phyloP scores from a whole-genome alignment of 2,113 vertebrate genomes.

The Periophthalmus modestus region DNA sequence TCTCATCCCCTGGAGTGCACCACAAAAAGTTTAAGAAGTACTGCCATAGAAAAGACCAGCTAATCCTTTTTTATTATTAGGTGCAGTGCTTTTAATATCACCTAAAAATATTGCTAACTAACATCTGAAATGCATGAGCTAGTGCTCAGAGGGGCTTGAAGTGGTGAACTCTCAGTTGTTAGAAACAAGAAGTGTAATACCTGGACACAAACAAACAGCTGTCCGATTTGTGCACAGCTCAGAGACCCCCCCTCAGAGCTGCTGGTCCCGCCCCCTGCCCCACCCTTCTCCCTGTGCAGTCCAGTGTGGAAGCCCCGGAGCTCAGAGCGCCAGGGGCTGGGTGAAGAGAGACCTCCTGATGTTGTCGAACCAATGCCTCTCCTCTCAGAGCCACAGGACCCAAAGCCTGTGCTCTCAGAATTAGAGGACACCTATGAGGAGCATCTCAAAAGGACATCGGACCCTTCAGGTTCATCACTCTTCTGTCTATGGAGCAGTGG shows the following conservation, averaged over 20 bases:
- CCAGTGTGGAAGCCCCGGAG: slow-evolving; percentile 53
- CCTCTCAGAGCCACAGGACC: slow-evolving; percentile 42
- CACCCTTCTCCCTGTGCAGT: slow-evolving; percentile 34
- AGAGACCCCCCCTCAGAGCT: slow-evolving; percentile 47
- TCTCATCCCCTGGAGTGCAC: no score
- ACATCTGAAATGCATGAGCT: no score
- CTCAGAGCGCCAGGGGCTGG: slow-evolving; percentile 66
- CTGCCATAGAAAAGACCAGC: no score
- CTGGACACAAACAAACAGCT: neutral
- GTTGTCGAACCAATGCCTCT: slow-evolving; percentile 39
- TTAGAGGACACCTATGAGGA: slow-evolving; percentile 60
- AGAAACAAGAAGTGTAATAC: no score
- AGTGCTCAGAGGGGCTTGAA: no score
- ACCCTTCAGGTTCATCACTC: slow-evolving; percentile 46
- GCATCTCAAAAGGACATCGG: slow-evolving; percentile 65
- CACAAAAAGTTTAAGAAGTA: no score
- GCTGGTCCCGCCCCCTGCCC: neutral
- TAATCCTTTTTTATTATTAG: no score
- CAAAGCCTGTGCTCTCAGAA: slow-evolving; percentile 53
- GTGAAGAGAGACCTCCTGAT: slow-evolving; percentile 66
- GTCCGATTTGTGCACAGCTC: slow-evolving; percentile 20
- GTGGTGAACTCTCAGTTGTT: no score
- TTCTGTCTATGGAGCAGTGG: neutral
- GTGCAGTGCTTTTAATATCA: no score
- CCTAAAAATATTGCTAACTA: no score